These are phyloP conservation scores for Eriocheir sinensis DNA, from an alignment of 1,140 invertebrate genomes.

Conservation along the genomic window DNA sequence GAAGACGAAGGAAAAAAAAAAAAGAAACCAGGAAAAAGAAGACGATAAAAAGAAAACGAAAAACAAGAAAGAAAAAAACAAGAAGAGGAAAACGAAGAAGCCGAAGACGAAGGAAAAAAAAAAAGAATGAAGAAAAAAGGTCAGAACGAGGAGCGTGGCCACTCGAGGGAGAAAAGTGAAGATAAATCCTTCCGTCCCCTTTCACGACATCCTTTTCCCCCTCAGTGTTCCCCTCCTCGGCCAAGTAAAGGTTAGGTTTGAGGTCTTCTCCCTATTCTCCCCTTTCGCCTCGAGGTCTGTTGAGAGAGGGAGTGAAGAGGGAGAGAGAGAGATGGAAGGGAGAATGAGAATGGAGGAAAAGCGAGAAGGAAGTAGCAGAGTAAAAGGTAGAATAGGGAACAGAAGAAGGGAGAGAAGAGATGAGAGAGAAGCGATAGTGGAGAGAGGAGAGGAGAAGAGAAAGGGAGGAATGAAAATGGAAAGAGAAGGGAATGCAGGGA, in stretches of 20 bases:
- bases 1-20: too few relatives aligned
- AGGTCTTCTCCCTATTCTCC: not conserved
- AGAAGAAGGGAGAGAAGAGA: not conserved
- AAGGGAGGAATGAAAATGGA: not conserved
- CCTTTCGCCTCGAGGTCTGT: not conserved
- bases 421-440: too few relatives aligned
- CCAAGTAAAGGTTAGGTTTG: not conserved
- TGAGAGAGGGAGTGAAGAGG: too few relatives aligned
- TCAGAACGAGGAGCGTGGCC: not conserved
- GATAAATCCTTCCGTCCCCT: not conserved
- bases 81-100: too few relatives aligned
- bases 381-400: not conserved
- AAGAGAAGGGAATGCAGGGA: too few relatives aligned
- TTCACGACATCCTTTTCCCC: not conserved
- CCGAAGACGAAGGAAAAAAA: not conserved
- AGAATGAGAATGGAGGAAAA: not conserved
- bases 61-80: too few relatives aligned
- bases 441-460: not conserved
- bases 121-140: slow-evolving; percentile 1
- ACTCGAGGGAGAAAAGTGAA: not conserved
- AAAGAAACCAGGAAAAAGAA: too few relatives aligned
- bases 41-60: too few relatives aligned
- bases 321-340: too few relatives aligned
- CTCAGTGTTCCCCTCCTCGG: not conserved
- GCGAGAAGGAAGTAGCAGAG: not conserved